Evolutionary conservation across 2,113 vertebrate genomes (phyloP), one percentile per base, ranked within the genome.

Genomic region (Rhineura floridana): DNA sequence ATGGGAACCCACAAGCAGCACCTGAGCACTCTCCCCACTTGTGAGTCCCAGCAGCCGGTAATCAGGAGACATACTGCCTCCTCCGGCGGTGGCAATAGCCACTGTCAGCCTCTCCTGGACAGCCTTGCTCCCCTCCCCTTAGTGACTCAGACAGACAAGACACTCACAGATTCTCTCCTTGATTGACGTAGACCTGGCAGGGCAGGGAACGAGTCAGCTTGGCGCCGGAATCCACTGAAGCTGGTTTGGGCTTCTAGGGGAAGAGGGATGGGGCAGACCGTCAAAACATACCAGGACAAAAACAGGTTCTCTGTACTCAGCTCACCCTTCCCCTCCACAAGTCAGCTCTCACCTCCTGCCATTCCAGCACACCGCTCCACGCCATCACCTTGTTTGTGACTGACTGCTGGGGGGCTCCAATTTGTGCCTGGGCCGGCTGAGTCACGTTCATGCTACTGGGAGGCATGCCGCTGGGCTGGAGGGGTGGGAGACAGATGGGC

Each of bases 151-250:
- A 33, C 21, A 44, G 6, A 2, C 62, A 98, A 44, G 6, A 2
- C 62, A 98, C 98, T 97, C 97, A 99, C 98, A 99, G 95, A 91
- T 98, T 98, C 92, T 99, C 98, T 84, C 98, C 98, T 0, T 98
- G 98, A 91, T 98, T 99, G 81, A 99, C 98, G 0, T 98, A 98
- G 65, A 99, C 98, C 87, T 99, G 98, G 94, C 98, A 99, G 1
- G 98, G 98, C 90, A 99, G 96, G 0, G 98, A 98, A 17, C 98
- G 97, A 0, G 98, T 99, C 67, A 99, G 96, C 88, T 99, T 98
- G 86, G 98, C 97, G 84, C 96, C 96, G 44, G 97, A 97, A 2
- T 99, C 98, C 91, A 98, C 97, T 0, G 98, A 97, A 8, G 98
- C 96, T 0, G 98, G 97, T 92, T 98, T 98, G 48, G 98, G 98